Evolutionary conservation across 2,113 vertebrate species (phyloP).

Genomic region (Etheostoma cragini): DNA sequence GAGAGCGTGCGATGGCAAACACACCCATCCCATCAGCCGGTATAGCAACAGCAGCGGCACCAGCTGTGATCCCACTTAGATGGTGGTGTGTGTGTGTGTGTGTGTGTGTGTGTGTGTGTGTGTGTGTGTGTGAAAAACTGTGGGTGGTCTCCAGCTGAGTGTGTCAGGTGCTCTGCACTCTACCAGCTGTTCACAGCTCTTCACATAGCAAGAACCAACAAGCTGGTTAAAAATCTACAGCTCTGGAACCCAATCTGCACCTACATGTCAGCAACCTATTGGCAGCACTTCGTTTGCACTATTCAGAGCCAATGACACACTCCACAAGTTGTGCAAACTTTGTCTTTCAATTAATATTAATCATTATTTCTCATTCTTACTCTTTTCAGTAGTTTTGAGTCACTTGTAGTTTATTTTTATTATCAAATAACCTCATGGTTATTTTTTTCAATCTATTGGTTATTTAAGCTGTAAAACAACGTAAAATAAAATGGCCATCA

Average conservation of each 20-base stretch:
- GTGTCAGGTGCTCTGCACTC: constrained; percentile 64
- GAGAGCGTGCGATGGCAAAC: background rate
- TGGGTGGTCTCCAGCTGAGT: constrained; percentile 60
- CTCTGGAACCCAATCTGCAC: constrained; percentile 38
- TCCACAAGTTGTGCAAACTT: background rate
- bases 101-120: constrained; percentile 12
- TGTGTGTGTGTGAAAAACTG: background rate
- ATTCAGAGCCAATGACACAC: background rate
- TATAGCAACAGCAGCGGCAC: constrained; percentile 25
- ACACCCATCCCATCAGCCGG: background rate
- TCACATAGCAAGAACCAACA: constrained; percentile 49
- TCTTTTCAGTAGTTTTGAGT: background rate
- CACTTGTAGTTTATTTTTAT: background rate
- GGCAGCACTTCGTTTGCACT: constrained; percentile 2
- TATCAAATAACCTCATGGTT: too few species aligned
- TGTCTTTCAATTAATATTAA: background rate
- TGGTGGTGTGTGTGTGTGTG: background rate
- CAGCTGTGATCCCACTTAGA: constrained; percentile 43
- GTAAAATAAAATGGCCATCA: background rate
- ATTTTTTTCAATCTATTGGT: background rate
- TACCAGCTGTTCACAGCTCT: constrained; percentile 62
- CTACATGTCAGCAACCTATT: background rate
- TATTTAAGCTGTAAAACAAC: background rate
- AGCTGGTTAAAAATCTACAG: constrained; percentile 30
- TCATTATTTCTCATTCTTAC: background rate